These are phyloP conservation scores for Hippopotamus amphibius DNA, from an alignment of 2,113 vertebrate species.

Conservation along the genomic window DNA sequence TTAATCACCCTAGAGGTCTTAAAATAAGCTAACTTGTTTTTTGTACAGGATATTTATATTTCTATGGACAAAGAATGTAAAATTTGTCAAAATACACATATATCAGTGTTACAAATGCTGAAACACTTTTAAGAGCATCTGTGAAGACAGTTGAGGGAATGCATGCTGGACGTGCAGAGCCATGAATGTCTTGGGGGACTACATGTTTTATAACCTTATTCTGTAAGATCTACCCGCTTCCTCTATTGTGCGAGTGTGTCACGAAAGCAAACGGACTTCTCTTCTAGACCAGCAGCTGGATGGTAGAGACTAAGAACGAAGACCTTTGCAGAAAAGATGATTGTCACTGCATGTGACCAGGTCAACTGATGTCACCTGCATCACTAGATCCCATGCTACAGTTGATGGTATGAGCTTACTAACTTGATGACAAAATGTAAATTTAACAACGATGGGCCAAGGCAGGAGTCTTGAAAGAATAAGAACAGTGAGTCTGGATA, in stretches of 20 bases:
- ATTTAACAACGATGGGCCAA: background rate
- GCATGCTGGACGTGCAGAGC: background rate
- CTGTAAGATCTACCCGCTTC: background rate
- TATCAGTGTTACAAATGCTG: background rate
- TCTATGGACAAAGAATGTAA: conserved; percentile 45
- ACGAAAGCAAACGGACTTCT: background rate
- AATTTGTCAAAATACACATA: background rate
- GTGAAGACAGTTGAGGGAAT: background rate
- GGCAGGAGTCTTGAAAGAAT: background rate
- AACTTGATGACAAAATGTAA: background rate
- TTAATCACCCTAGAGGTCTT: conserved; percentile 60
- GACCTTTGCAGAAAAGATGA: background rate
- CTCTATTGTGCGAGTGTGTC: background rate
- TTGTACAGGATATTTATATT: conserved; percentile 50
- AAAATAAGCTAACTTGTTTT: conserved; percentile 30
- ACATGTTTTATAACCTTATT: background rate
- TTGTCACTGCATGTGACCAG: background rate
- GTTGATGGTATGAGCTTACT: background rate
- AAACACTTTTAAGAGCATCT: background rate
- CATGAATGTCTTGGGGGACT: background rate
- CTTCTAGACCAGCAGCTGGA: background rate
- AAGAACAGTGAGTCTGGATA: background rate
- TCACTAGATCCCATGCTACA: background rate
- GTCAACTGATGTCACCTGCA: background rate
- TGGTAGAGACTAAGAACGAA: background rate